Conservation (phyloP, 2,888 invertebrate species). For the Troides oblongomaculatus region DNA sequence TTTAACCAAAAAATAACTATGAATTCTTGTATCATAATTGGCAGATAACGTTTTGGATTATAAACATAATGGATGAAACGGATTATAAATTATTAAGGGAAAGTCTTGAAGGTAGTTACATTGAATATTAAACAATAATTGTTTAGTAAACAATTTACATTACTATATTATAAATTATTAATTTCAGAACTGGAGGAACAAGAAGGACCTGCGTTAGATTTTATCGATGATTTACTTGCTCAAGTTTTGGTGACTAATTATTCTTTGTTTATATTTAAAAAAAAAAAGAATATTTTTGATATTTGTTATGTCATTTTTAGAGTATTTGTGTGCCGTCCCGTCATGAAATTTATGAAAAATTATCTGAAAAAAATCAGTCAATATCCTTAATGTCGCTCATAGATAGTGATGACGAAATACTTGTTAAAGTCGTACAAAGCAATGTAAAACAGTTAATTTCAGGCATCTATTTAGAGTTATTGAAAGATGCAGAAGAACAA, state of each 20-base stretch:
- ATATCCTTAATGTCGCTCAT: not conserved
- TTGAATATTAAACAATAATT: not conserved
- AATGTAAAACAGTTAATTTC: constrained; percentile 5
- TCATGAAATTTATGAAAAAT: constrained; percentile 7
- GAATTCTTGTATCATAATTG: not conserved
- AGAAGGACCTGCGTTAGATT: constrained; percentile 62
- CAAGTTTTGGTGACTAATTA: constrained; percentile 50
- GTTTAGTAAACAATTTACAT: not conserved
- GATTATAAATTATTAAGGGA: constrained; percentile 53
- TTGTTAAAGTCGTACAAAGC: not conserved
- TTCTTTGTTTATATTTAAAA: constrained; percentile 10
- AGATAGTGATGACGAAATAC: constrained; percentile 1
- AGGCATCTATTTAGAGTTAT: constrained; percentile 6
- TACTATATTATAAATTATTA: not conserved
- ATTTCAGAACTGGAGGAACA: constrained; percentile 64
- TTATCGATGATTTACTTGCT: constrained; percentile 57
- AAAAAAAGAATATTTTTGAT: not conserved
- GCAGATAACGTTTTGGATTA: constrained; percentile 61
- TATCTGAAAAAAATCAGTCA: not conserved
- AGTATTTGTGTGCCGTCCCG: constrained; percentile 7
- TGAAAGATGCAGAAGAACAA: constrained; percentile 4
- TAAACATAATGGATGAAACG: constrained; percentile 54
- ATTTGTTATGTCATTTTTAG: constrained; percentile 14
- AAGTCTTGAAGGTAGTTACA: constrained; percentile 53
- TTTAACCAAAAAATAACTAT: not conserved